These are phyloP conservation scores for Daktulosphaira vitifoliae DNA, from an alignment of 1,140 invertebrate species.

Conservation along the genomic window DNA sequence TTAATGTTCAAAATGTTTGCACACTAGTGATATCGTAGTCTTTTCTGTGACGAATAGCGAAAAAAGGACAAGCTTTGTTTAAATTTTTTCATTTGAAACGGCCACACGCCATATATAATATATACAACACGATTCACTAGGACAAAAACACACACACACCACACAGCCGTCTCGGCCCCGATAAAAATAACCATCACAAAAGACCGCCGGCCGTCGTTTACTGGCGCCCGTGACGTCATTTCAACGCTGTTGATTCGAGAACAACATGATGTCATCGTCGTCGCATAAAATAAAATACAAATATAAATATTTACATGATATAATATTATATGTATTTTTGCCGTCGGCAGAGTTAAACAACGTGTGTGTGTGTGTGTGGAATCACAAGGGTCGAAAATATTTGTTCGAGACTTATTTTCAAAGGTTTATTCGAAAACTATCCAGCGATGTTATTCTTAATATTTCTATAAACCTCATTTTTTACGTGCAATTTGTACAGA, in stretches of 20 bases:
- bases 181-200: constrained; percentile 42
- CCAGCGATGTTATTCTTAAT: too few species aligned
- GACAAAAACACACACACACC: neutral
- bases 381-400: too few species aligned
- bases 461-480: too few species aligned
- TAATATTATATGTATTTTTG: too few species aligned
- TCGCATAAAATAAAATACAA: neutral
- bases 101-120: neutral
- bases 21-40: neutral
- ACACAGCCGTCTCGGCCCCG: constrained; percentile 28
- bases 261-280: neutral
- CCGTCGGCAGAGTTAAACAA: neutral
- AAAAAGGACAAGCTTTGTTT: constrained; percentile 13
- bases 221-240: constrained; percentile 35
- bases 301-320: too few species aligned
- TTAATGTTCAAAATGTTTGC: neutral
- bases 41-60: neutral
- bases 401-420: too few species aligned
- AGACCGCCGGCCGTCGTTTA: constrained; percentile 7
- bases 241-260: constrained; percentile 29
- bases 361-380: neutral
- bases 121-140: neutral
- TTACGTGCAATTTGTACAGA: too few species aligned
- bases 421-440: too few species aligned
- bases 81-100: neutral